These are phyloP conservation scores for Planiliza haematocheilus DNA, from an alignment of 2,113 vertebrate genomes.

Conservation along the genomic window DNA sequence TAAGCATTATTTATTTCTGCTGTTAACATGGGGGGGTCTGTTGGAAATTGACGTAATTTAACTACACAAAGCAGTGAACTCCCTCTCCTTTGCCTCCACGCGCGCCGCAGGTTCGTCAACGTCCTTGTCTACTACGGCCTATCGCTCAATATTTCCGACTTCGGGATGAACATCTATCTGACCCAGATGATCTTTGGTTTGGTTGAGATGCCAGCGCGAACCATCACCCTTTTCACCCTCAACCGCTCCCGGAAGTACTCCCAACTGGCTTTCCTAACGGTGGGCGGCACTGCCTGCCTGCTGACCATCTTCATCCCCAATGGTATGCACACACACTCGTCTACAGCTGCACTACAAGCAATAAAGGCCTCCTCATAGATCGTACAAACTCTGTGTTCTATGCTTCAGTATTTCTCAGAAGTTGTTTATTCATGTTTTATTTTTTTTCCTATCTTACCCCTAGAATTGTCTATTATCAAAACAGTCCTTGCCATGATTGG, in stretches of 20 bases:
- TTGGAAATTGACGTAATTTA: no score
- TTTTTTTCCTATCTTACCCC: neutral
- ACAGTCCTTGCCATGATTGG: constrained; percentile 78
- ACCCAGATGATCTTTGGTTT: constrained; percentile 83
- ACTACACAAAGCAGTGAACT: neutral
- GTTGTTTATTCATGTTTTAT: neutral
- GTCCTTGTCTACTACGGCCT: constrained; percentile 86
- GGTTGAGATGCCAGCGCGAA: constrained; percentile 84
- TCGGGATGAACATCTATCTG: constrained; percentile 86
- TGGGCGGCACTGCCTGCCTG: constrained; percentile 77
- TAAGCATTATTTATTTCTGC: no score
- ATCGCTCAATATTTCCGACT: constrained; percentile 78
- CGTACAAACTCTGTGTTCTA: neutral
- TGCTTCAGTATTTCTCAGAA: neutral
- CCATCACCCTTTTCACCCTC: constrained; percentile 79
- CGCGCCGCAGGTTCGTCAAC: constrained; percentile 76
- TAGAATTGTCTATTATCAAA: constrained; percentile 66
- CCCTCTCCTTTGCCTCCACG: neutral
- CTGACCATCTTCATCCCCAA: constrained; percentile 74
- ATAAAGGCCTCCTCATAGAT: neutral
- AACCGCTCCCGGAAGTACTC: constrained; percentile 72
- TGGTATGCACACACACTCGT: constrained; percentile 39
- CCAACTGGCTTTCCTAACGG: constrained; percentile 72
- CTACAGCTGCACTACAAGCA: neutral
- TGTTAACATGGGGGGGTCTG: no score